Conservation (phyloP, 2,797 vertebrate species). For the Pseudomugil gertrudae region DNA sequence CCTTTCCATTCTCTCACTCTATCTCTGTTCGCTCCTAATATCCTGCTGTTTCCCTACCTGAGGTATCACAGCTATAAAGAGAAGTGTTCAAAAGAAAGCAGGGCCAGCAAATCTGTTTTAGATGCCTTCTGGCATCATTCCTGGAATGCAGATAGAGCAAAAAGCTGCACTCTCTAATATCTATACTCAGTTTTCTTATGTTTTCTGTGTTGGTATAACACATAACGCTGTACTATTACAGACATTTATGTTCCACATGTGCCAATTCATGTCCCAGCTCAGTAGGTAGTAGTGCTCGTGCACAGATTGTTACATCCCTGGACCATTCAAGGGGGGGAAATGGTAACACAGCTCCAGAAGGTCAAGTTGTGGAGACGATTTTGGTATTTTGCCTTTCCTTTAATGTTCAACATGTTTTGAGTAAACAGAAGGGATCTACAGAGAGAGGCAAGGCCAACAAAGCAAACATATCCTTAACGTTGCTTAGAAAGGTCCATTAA, state of each 20-base stretch:
- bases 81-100: conserved; percentile 74
- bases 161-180: conserved; percentile 41
- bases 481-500: neutral
- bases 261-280: neutral
- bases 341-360: neutral
- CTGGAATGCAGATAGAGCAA: conserved; percentile 45
- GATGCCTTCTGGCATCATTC: conserved; percentile 57
- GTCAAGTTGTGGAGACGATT: neutral
- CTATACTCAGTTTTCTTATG: conserved; percentile 25
- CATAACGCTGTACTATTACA: neutral
- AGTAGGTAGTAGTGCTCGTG: neutral
- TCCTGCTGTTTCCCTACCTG: conserved; percentile 62
- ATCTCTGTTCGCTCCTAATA: conserved; percentile 61
- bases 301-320: neutral
- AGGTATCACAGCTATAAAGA: conserved; percentile 73
- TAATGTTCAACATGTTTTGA: neutral
- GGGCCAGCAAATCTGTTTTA: conserved; percentile 66
- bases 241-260: conserved; percentile 1
- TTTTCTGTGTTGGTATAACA: neutral
- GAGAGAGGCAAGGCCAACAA: neutral
- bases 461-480: neutral
- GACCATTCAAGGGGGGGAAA: neutral
- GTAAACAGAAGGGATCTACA: neutral
- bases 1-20: conserved; percentile 57
- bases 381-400: neutral